Evolutionary conservation across 2,888 invertebrate genomes (phyloP), one percentile per base, ranked within the genome.

Genomic region (Isoperla grammatica): DNA sequence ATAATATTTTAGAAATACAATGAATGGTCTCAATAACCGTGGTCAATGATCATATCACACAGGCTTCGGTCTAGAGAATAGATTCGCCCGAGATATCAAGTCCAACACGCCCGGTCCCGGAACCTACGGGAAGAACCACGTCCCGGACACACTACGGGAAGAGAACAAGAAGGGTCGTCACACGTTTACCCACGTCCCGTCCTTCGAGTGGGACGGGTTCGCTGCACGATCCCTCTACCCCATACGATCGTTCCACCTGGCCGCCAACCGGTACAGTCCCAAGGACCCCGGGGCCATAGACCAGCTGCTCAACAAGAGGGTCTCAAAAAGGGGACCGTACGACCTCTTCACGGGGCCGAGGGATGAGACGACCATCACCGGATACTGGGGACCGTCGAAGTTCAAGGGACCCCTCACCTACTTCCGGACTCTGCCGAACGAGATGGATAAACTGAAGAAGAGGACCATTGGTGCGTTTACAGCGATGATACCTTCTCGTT

Each of bases 281-380:
- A 42, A 35, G 9, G 23, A 29, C 17, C 23, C 35, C 13, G 57
- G 45, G 12, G 8, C 40, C 2, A 15, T 57, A 9, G 3, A 2
- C 3, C 45, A 57, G 20, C 42, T 11, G n/a, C 9, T 57, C n/a
- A 46, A 23, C n/a, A 39, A 29, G 19, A 43, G 12, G 29, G 57
- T 57, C 15, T 57, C 57, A 1, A 45, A 23, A 11, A 20, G 57
- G 17, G 57, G 57, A 8, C 57, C 57, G 2, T 57, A 57, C 13
- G 57, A 57, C 23, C 19, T 57, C 22, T 57, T 57, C 12, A 57
- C 57, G 23, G 57, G 57, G 15, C 46, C 46, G 1, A 42, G 57
- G 13, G 57, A 57, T 22, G 57, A 29, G 13, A 23, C 23, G 23
- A 57, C 45, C 22, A 43, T 57, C 8, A 57, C 13, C 15, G 46